Percentiles rank a stretch among this genome's conserved stretches.
Conservation (phyloP, 2,888 invertebrate species). For the Geophilus truncorum region DNA sequence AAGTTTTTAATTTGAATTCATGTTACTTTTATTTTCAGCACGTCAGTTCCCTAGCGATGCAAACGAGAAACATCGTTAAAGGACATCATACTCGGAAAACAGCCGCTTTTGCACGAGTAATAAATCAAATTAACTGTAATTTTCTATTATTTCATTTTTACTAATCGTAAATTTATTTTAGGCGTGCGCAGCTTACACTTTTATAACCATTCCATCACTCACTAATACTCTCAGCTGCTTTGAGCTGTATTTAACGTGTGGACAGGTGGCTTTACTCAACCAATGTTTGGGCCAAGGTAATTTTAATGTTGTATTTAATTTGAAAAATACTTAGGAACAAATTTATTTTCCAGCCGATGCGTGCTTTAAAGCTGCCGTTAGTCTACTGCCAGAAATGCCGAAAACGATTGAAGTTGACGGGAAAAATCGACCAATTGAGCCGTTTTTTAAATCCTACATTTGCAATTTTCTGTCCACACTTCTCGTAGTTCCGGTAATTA, state of each 20-base stretch:
- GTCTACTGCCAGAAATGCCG: conserved; percentile 72
- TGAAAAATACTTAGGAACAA: no score
- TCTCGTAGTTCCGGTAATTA: conserved; percentile 68
- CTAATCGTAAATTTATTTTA: conserved; percentile 37
- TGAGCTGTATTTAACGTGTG: conserved; percentile 78
- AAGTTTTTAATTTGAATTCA: neutral
- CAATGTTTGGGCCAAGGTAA: conserved; percentile 85
- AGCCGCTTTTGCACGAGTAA: conserved; percentile 70
- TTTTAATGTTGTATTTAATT: no score
- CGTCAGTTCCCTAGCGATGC: conserved; percentile 72
- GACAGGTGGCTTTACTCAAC: conserved; percentile 82
- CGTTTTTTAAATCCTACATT: conserved; percentile 47
- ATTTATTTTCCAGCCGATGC: conserved; percentile 82
- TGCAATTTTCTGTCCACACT: conserved; percentile 76
- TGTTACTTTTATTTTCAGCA: conserved; percentile 56
- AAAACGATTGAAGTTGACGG: conserved; percentile 65
- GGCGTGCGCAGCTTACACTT: conserved; percentile 92
- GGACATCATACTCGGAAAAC: conserved; percentile 74
- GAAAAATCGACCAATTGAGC: conserved; percentile 66
- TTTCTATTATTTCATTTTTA: no score
- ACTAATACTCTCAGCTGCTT: conserved; percentile 70
- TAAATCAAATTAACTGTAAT: conserved; percentile 31
- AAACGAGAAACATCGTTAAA: conserved; percentile 62
- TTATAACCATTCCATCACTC: conserved; percentile 94
- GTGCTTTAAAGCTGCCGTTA: conserved; percentile 83